Evolutionary conservation across 2,888 invertebrate species (phyloP).

Genomic region (Gerris lacustris): DNA sequence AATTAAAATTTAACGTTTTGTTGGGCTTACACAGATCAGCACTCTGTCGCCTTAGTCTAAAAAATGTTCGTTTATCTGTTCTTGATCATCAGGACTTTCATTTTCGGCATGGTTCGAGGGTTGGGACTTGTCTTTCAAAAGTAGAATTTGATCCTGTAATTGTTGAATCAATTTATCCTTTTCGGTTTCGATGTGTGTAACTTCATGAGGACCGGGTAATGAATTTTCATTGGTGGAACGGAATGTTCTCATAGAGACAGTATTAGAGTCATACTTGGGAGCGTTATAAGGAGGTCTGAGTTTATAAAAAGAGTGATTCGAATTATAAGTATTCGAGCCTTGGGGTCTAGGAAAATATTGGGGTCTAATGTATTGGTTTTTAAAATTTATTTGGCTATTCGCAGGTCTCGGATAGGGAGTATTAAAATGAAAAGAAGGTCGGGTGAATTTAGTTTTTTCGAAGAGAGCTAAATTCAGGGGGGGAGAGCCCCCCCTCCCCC

Average conservation of each 20-base stretch:
- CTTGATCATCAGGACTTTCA: not conserved
- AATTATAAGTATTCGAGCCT: not conserved
- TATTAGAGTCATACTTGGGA: not conserved
- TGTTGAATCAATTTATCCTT: not conserved
- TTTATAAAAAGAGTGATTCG: not conserved
- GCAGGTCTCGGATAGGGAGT: not conserved
- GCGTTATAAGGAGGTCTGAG: not conserved
- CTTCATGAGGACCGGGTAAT: not conserved
- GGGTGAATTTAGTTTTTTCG: not conserved
- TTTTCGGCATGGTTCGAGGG: not conserved
- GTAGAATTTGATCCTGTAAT: not conserved
- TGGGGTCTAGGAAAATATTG: not conserved
- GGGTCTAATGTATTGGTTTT: not conserved
- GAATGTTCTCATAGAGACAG: constrained; percentile 5
- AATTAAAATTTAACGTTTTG: not conserved
- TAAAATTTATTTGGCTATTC: not conserved
- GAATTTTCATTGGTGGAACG: not conserved
- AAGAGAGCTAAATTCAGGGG: no score
- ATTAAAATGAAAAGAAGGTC: not conserved
- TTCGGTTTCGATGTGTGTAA: not conserved
- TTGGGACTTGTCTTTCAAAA: not conserved
- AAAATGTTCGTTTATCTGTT: not conserved
- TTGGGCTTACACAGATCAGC: not conserved
- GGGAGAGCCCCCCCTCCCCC: no score
- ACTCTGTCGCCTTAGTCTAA: constrained; percentile 9